phyloP scores from a whole-genome alignment of 2,888 invertebrate species.

The Drosophila dives region DNA sequence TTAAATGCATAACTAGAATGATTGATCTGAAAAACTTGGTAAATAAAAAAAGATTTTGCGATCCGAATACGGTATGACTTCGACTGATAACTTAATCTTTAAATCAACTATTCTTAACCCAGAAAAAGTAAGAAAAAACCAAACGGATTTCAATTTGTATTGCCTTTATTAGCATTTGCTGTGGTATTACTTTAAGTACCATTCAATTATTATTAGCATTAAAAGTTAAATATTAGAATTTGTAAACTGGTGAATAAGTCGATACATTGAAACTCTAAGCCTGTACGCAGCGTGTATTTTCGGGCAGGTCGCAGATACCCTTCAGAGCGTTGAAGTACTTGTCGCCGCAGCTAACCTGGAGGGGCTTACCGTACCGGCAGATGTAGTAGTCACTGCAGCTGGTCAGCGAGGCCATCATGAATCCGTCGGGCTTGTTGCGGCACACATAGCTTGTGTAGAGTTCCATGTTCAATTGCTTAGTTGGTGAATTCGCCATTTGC shows the following conservation, averaged over 20 bases:
- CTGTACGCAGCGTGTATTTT: conserved; percentile 75
- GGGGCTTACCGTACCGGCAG: conserved; percentile 70
- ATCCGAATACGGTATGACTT: too few species aligned
- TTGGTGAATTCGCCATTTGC: conserved; percentile 9
- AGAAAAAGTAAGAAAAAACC: not conserved
- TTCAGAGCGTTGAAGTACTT: conserved; percentile 77
- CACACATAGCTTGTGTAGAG: conserved; percentile 69
- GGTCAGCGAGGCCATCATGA: conserved; percentile 73
- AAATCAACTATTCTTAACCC: not conserved
- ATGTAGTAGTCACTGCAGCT: conserved; percentile 79
- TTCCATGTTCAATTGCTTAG: conserved; percentile 47
- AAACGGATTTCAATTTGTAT: conserved; percentile 12
- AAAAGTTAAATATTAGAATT: conserved; percentile 3
- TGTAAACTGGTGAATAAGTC: conserved; percentile 27
- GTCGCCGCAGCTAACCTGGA: conserved; percentile 70
- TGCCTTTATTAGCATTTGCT: conserved; percentile 61
- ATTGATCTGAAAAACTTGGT: too few species aligned
- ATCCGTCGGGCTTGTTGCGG: conserved; percentile 73
- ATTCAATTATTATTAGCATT: conserved; percentile 1
- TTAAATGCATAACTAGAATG: too few species aligned
- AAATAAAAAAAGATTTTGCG: too few species aligned
- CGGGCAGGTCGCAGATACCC: conserved; percentile 79
- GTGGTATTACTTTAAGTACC: conserved; percentile 1
- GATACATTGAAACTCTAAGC: conserved; percentile 26
- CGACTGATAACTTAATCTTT: too few species aligned